Evolutionary conservation across 2,797 vertebrate species (phyloP).

Genomic region (Ambastaia sidthimunki): DNA sequence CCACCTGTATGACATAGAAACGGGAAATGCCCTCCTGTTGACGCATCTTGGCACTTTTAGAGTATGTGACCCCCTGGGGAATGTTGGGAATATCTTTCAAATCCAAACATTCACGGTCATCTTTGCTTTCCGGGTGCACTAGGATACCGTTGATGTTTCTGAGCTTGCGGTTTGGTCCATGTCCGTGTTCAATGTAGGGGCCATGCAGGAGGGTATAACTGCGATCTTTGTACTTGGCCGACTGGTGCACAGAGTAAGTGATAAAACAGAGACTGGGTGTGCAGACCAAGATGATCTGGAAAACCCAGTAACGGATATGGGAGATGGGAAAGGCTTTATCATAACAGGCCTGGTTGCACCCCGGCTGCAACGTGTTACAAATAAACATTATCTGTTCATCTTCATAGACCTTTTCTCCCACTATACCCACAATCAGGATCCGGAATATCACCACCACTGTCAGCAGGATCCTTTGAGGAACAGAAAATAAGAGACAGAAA

Average conservation of each 20-base stretch:
- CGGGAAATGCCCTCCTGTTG: conserved; percentile 88
- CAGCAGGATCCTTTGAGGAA: conserved; percentile 85
- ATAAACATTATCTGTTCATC: conserved; percentile 92
- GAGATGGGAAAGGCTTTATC: conserved; percentile 92
- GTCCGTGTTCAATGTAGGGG: conserved; percentile 79
- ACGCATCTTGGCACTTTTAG: conserved; percentile 80
- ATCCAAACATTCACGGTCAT: conserved; percentile 80
- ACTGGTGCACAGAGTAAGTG: conserved; percentile 88
- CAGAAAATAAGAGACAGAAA: conserved; percentile 27
- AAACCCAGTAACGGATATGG: conserved; percentile 91
- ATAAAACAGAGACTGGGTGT: conserved; percentile 89
- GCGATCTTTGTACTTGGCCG: conserved; percentile 83
- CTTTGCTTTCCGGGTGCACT: conserved; percentile 80
- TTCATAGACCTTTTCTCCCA: conserved; percentile 91
- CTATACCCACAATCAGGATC: conserved; percentile 90
- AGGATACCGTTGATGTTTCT: conserved; percentile 81
- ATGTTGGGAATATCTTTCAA: conserved; percentile 81
- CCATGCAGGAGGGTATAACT: conserved; percentile 80
- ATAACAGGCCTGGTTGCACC: conserved; percentile 92
- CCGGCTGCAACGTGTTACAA: conserved; percentile 90
- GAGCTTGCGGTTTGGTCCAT: conserved; percentile 75
- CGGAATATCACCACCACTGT: conserved; percentile 94
- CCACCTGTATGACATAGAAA: conserved; percentile 91
- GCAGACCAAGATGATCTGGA: conserved; percentile 89
- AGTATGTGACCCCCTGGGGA: conserved; percentile 70